These are phyloP conservation scores for Drosophila lutescens DNA, from an alignment of 2,888 invertebrate species.

Conservation along the genomic window DNA sequence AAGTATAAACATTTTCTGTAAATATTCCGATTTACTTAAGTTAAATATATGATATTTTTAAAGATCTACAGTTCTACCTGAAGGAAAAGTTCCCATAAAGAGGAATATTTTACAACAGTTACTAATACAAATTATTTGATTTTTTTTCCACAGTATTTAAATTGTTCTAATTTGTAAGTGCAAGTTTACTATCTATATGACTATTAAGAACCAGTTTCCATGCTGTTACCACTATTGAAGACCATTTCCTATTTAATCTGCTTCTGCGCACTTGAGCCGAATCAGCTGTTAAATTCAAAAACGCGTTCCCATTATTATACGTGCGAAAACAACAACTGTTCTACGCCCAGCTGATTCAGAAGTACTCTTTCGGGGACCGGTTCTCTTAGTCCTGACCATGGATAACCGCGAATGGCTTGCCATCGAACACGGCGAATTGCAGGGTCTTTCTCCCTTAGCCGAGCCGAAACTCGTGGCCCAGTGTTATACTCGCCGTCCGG, in stretches of 20 bases:
- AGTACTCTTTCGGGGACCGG: slow-evolving; percentile 15
- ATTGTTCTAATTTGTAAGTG: no score
- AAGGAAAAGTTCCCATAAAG: no score
- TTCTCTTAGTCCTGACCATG: slow-evolving; percentile 54
- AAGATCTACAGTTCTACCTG: no score
- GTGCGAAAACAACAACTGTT: slow-evolving; percentile 39
- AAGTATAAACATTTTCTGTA: no score
- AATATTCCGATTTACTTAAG: no score
- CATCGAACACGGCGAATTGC: slow-evolving; percentile 8
- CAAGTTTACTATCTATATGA: not conserved
- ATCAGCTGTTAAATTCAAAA: slow-evolving; percentile 31
- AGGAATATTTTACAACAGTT: no score
- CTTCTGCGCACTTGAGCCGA: slow-evolving; percentile 55
- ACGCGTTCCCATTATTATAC: slow-evolving; percentile 16
- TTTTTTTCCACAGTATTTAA: no score
- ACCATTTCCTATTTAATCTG: slow-evolving; percentile 26
- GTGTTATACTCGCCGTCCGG: slow-evolving; percentile 25
- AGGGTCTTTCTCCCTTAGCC: slow-evolving; percentile 30
- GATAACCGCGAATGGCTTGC: slow-evolving; percentile 42
- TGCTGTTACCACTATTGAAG: slow-evolving; percentile 47
- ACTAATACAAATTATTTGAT: no score
- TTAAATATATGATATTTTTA: no score
- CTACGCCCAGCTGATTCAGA: slow-evolving; percentile 49
- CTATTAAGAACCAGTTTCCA: not conserved
- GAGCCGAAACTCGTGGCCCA: not conserved